Base-by-base conservation (phyloP, 2,797 vertebrate species). In the Scarus forsteni region DNA sequence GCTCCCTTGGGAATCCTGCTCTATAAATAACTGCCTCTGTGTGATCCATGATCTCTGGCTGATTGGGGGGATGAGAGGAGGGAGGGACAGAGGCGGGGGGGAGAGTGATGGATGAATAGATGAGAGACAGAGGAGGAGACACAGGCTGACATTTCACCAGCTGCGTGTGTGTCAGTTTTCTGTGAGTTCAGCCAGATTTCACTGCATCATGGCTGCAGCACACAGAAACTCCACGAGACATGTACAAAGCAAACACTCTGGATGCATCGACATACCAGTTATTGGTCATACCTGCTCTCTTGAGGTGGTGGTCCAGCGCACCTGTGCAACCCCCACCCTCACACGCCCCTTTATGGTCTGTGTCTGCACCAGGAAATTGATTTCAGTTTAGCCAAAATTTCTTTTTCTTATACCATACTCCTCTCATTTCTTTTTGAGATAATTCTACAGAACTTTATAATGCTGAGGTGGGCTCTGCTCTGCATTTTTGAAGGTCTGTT, bases 1-100 rank as follows among this genome's bases (percentile, higher is more conserved):
- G 70, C 67, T 78, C 81, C 86, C 67, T 36, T 10, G 74, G 89
- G 84, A 90, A 65, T 83, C 81, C 89, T 77, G 35, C 1, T 80
- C 88, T 90, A 92, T 85, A 89, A 90, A 92, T 90, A 90, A 75
- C 85, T 73, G 60, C 58, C 55, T 64, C 48, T 76, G 83, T 85
- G 80, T 74, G 81, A 88, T 89, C 85, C 76, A 82, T 86, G 83
- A 83, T 85, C 71, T 80, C 70, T 70, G 70, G 60, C 66, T 68
- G 80, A 82, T 71, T n/a, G 50, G 6, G 34, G 63, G 40, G 27
- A 40, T 10, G 19, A 45, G 54, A 34, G 19, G 43, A 49, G 56
- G 66, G 27, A 45, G 56, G 43, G 72, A 12, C 16, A 18, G 66
- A 70, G 38, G 57, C 45, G n/a, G 27, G 27, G 27, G 27, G 59